Base-by-base conservation (phyloP, 1,140 invertebrate genomes). In the Drosophila saltans region DNA sequence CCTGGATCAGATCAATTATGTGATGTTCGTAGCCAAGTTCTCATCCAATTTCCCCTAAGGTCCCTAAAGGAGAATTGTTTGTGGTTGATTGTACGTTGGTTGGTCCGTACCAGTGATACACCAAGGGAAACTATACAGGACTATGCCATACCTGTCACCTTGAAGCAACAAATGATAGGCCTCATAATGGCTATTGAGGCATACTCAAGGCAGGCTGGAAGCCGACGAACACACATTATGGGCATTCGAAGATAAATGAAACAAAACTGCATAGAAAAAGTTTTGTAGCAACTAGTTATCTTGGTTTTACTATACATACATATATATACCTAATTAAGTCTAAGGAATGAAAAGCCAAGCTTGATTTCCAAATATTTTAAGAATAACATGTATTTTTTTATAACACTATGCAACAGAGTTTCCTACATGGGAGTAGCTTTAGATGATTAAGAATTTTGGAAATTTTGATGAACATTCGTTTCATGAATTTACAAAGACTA, bases 281-380 rank as follows among this genome's bases (percentile, higher is more conserved):
- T 60, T 64, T 52, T 63, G 55, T 57, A 36, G 28, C 55, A 36
- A 21, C 45, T 45, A 66, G 55, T 26, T 48, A 21, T 24, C 7
- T 16, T 52, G 45, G 45, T 52, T 52, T 21, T 52, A 52, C 24
- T 24, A 48, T 48, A 45, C 21, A 45, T 21, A 21, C 33, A 21
- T 6, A 48, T 48, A 21, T 21, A 9, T 48, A 8, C 21, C 16
- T 8, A 48, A 8, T 48, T 30, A 58, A 39, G 28, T 28, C n/a
- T 74, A 60, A 39, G 76, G 66, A 72, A 56, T 66, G 66, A 69
- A 66, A 70, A 77, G 73, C 65, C 75, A 81, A 66, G 72, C 78
- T 90, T 76, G 56, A 82, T 73, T 86, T 82, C 75, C 75, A 82
- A 90, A 90, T 81, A 82, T 73, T 80, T 86, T 75, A 80, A 89